These are phyloP conservation scores for Procambarus clarkii DNA, from an alignment of 1,140 invertebrate genomes.

Conservation along the genomic window DNA sequence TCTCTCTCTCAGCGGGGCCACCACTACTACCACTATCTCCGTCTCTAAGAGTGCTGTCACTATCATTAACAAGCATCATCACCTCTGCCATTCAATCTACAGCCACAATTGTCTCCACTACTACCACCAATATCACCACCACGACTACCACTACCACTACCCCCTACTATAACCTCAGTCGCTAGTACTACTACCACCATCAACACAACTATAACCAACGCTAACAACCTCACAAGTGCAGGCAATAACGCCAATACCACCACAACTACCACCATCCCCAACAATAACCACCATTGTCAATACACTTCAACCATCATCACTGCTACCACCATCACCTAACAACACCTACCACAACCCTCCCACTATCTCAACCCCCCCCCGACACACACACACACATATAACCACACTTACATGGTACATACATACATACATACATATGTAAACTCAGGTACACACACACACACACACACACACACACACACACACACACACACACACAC, in stretches of 20 bases:
- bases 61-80: neutral
- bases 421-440: too few species aligned
- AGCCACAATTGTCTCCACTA: neutral
- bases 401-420: too few species aligned
- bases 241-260: neutral
- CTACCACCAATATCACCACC: neutral
- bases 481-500: conserved; percentile 32
- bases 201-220: neutral
- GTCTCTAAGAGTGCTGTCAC: neutral
- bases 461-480: neutral
- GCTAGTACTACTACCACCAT: neutral
- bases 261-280: neutral
- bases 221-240: neutral
- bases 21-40: neutral
- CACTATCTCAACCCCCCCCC: neutral
- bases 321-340: neutral
- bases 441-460: neutral
- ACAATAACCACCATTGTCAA: neutral
- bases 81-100: neutral
- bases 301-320: neutral
- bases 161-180: neutral
- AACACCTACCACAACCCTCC: neutral
- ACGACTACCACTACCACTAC: neutral
- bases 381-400: too few species aligned
- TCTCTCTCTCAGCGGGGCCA: neutral